Evolutionary conservation across 2,888 invertebrate species (phyloP), one percentile per base, ranked within the genome.

Genomic region (Torymus tubicola): DNA sequence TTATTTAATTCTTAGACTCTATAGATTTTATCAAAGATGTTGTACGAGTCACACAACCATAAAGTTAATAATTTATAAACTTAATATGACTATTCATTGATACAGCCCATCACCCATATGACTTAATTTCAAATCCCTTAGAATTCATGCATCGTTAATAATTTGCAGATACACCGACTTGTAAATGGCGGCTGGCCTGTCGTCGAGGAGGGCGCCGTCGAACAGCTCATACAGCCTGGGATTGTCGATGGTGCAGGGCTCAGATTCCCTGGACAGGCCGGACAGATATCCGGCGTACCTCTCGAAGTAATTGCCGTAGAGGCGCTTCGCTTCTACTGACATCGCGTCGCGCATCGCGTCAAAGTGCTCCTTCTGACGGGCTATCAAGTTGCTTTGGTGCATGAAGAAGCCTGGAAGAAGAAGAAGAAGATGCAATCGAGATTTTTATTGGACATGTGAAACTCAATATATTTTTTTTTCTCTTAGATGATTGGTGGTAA

Each of bases 301-400:
- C 55, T 91, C 91, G 83, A 97, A 96, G 88, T 95, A 95, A 31
- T 93, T 92, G 4, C 92, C 94, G 87, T 96, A 95, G 86, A 94
- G 93, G 0, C 87, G 83, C 82, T 91, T 92, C 85, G 95, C 94
- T 87, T 96, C 95, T 0, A 91, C 89, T 58, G 92, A 92, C 88
- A 97, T 93, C 73, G 92, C 90, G 2, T 92, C 89, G 75, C 93
- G 91, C 96, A 97, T 97, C 84, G 92, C 91, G 24, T 93, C 90
- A 11, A 94, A 94, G 74, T 95, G 91, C 42, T 91, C 88, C 31
- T 91, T 88, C 89, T 96, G 96, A 5, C 91, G 91, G 0, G 93
- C 91, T 85, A 96, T 92, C 81, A 97, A 93, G 86, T 94, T 95
- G 86, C 95, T 96, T 65, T 93, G 92, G 1, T 89, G 88, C 0